These are phyloP conservation scores for Chrysemys picta DNA, from an alignment of 2,113 vertebrate genomes.

Conservation along the genomic window DNA sequence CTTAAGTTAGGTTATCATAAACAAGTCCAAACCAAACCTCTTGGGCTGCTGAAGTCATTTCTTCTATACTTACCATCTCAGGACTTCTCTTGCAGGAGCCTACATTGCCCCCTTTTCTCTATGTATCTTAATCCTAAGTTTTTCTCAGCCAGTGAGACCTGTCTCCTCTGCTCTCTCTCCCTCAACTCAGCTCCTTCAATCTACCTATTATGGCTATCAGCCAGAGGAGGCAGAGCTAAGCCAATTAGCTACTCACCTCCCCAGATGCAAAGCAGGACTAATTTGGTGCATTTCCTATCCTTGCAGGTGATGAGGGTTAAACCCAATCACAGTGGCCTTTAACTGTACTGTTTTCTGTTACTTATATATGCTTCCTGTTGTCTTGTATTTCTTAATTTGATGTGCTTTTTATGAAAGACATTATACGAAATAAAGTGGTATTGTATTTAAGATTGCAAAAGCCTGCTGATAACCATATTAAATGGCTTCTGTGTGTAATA, in stretches of 20 bases:
- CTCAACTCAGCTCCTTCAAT: background rate
- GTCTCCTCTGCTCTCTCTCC: no score
- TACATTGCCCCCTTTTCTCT: background rate
- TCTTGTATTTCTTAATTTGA: conserved; percentile 21
- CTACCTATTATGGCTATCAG: background rate
- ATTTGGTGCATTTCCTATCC: background rate
- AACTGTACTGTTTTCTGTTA: background rate
- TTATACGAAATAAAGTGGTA: background rate
- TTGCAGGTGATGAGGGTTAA: background rate
- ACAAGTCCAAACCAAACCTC: background rate
- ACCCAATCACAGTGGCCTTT: background rate
- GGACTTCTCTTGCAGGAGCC: background rate
- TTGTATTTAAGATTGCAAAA: conserved; percentile 17
- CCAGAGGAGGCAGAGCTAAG: background rate
- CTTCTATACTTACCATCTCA: background rate
- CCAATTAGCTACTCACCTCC: background rate
- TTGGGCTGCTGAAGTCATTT: background rate
- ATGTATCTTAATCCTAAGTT: background rate
- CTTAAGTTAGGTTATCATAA: background rate
- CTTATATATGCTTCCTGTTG: background rate
- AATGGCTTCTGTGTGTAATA: conserved; percentile 12
- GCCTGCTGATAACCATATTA: background rate
- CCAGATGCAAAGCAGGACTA: background rate
- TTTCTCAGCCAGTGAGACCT: background rate
- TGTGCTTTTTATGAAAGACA: background rate